Evolutionary conservation across 2,113 vertebrate species (phyloP).

Genomic region (Ageneiosus marmoratus): DNA sequence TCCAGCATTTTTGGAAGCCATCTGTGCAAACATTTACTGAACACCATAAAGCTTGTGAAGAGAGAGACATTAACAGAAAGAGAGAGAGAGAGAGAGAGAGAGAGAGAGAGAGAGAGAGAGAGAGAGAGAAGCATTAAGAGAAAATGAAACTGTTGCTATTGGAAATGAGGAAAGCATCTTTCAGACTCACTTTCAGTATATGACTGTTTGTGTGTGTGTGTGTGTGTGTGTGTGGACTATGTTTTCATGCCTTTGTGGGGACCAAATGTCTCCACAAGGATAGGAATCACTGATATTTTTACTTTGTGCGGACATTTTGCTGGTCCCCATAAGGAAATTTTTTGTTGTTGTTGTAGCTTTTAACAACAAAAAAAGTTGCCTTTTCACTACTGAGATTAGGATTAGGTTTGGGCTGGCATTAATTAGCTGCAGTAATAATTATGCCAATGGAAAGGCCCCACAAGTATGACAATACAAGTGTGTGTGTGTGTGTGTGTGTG

Average conservation of each 20-base stretch:
- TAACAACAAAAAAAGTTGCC: too few relatives aligned
- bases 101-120: not conserved
- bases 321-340: too few relatives aligned
- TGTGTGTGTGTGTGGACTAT: not conserved
- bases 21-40: slow-evolving; percentile 71
- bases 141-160: slow-evolving; percentile 49
- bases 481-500: slow-evolving; percentile 12
- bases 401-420: too few relatives aligned
- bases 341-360: too few relatives aligned
- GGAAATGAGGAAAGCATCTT: slow-evolving; percentile 58
- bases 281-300: not conserved
- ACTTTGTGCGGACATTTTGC: too few relatives aligned
- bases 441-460: too few relatives aligned
- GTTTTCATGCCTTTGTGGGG: not conserved
- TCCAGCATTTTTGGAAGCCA: slow-evolving; percentile 61
- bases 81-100: not conserved
- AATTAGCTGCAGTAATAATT: too few relatives aligned
- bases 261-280: not conserved
- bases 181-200: slow-evolving; percentile 33
- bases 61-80: not conserved
- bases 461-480: too few relatives aligned
- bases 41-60: slow-evolving; percentile 59
- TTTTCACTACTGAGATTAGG: too few relatives aligned
- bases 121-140: too few relatives aligned
- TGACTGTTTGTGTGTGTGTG: not conserved